A percentile compares a stretch with the other conserved stretches of the same genome.
Evolutionary conservation across 2,888 invertebrate species (phyloP).

Genomic region (Chymomyza caudatula): DNA sequence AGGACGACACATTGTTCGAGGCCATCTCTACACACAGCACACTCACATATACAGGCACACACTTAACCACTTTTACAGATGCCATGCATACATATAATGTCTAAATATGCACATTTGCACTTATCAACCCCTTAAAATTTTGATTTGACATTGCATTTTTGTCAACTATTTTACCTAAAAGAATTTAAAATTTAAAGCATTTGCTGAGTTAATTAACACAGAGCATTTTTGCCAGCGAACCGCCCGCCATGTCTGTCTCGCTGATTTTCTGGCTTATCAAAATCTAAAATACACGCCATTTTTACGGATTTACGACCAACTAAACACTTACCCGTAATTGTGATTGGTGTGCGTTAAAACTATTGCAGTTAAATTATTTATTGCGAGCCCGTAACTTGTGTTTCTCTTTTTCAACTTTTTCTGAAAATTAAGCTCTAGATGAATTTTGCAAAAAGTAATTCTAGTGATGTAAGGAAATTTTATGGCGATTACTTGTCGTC

Average conservation of each 20-base stretch:
- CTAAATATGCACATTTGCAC: background rate
- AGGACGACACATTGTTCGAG: slow-evolving; percentile 60
- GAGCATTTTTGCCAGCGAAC: background rate
- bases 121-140: background rate
- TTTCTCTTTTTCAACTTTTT: background rate
- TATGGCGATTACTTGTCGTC: background rate
- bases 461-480: slow-evolving; percentile 1
- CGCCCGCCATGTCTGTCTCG: background rate
- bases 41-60: slow-evolving; percentile 14
- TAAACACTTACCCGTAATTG: background rate
- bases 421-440: background rate
- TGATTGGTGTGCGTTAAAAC: background rate
- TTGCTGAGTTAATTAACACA: background rate
- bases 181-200: background rate
- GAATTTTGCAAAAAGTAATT: slow-evolving; percentile 10
- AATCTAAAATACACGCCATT: background rate
- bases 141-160: background rate
- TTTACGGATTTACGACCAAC: background rate
- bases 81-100: background rate
- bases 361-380: background rate
- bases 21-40: slow-evolving; percentile 41
- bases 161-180: background rate
- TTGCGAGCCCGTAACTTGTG: background rate
- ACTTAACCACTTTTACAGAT: background rate
- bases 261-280: background rate